A percentile compares a stretch with the other conserved stretches of the same genome.
Evolutionary conservation across 2,113 vertebrate species (phyloP).

Genomic region (Coptodon rendalli): DNA sequence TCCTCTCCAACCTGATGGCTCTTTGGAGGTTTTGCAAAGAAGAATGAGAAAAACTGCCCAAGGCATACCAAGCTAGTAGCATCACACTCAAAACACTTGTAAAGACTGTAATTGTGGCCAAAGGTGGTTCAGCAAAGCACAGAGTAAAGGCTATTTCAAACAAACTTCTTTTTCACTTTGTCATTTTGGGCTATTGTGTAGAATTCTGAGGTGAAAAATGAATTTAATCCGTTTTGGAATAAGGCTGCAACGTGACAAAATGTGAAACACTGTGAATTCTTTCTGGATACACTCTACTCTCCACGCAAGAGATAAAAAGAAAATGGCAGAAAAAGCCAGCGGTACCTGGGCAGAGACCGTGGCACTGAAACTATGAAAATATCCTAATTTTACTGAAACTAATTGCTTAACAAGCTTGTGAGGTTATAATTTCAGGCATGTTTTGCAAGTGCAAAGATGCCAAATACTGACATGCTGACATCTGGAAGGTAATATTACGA

Average conservation of each 20-base stretch:
- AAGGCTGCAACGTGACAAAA: neutral
- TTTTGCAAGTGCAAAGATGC: accelerated
- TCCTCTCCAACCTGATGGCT: neutral
- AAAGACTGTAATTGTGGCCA: neutral
- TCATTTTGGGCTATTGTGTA: neutral
- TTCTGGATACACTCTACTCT: neutral
- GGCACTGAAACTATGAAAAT: neutral
- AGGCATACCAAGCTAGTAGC: neutral
- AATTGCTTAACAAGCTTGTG: too few relatives aligned
- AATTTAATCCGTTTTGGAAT: neutral
- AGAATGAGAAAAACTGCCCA: accelerated
- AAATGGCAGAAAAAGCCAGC: accelerated
- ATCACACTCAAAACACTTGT: neutral
- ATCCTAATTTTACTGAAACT: neutral
- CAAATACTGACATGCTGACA: neutral
- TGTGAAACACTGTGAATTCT: neutral
- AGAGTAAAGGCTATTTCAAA: neutral
- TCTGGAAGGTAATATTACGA: neutral
- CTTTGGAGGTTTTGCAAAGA: neutral
- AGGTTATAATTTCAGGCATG: neutral
- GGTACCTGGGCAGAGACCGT: neutral
- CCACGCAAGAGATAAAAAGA: neutral
- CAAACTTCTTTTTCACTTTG: neutral
- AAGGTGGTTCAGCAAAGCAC: neutral
- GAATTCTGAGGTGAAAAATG: neutral